Evolutionary conservation across 2,797 vertebrate genomes (phyloP), one percentile per base, ranked within the genome.

Genomic region (Sebastes wilsoni): DNA sequence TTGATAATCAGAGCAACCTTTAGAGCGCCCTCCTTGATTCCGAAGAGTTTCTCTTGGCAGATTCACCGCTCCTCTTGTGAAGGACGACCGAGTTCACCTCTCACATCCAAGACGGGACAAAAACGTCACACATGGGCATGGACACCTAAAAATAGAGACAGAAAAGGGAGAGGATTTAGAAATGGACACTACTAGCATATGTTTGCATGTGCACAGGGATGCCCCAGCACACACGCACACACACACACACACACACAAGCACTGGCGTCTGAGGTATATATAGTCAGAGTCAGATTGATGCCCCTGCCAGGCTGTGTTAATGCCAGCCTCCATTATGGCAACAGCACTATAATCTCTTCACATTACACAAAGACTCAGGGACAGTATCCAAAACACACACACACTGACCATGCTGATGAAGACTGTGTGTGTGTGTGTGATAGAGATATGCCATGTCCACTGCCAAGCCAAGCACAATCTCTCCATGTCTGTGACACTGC

Each of bases 261-360:
- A 46, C 30, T 42, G 59, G 66, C 32, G 25, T 83, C 75, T 62
- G 81, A 87, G 61, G 79, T 88, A 86, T 88, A 90, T 93, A 88
- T 86, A 91, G 91, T 73, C 46, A n/a, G 68, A 79, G 74, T 75
- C 72, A 82, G 78, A 89, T 83, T 86, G 82, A 87, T 85, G 77
- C 71, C 55, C 55, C 75, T 87, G 84, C 85, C 89, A 90, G 87
- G 78, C 80, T 80, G 68, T 77, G 84, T 82, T 86, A 87, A 90
- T 82, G 87, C 86, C 88, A 90, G 79, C 76, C 74, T 81, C 81
- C 71, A 86, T 83, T 87, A 90, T 89, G 83, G 80, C 87, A 83
- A 74, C 79, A 86, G 64, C 74, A 84, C 88, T 89, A 85, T 90
- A 93, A 93, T 92, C 85, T 85, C 81, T 83, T 90, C 88, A 87